Percentiles rank a stretch among this genome's conserved stretches.
These are phyloP conservation scores for Tragelaphus imberbis DNA, from an alignment of 2,113 vertebrate species.

Conservation along the genomic window DNA sequence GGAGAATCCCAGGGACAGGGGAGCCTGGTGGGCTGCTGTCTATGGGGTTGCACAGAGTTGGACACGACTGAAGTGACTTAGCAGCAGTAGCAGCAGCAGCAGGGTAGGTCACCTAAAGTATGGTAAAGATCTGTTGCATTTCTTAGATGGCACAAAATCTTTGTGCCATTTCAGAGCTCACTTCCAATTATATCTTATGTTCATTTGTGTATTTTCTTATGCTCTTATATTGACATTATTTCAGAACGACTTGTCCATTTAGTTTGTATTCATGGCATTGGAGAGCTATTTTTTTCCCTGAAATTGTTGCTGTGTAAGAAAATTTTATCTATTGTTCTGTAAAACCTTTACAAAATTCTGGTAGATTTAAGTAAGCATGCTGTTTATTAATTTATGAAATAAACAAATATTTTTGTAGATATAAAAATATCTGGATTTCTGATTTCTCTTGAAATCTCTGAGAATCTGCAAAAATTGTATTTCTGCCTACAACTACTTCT, in stretches of 20 bases:
- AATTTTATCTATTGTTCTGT: background rate
- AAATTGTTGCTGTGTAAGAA: background rate
- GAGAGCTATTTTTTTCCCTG: background rate
- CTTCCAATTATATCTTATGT: background rate
- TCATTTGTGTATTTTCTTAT: constrained; percentile 13
- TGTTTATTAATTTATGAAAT: background rate
- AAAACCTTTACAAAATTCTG: background rate
- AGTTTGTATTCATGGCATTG: background rate
- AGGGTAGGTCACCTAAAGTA: background rate
- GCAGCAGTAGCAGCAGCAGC: background rate
- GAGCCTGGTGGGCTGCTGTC: too few relatives aligned
- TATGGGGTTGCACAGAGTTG: too few relatives aligned
- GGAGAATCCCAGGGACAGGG: too few relatives aligned
- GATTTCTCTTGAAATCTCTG: background rate
- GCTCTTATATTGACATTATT: background rate
- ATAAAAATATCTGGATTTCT: background rate
- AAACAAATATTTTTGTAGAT: background rate
- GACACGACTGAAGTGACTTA: too few relatives aligned
- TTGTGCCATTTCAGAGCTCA: background rate
- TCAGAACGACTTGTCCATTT: background rate
- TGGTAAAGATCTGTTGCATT: background rate
- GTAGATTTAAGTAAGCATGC: background rate
- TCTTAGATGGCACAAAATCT: constrained; percentile 15
- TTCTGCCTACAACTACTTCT: background rate
- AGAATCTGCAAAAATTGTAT: too few relatives aligned